These are phyloP conservation scores for Sitobion miscanthi DNA, from an alignment of 1,140 invertebrate genomes.

Conservation along the genomic window DNA sequence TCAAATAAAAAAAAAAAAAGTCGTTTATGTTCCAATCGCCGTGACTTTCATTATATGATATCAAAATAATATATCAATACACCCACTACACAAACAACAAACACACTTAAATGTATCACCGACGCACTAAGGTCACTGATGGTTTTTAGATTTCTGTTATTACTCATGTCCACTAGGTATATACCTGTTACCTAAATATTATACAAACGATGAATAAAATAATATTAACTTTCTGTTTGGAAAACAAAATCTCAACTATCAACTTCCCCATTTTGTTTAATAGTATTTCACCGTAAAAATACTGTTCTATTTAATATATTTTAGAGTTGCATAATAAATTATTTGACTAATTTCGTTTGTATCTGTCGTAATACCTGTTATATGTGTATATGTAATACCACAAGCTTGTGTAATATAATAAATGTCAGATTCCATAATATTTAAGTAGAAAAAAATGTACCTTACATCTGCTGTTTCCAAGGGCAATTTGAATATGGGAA, in stretches of 20 bases:
- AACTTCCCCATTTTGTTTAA: not conserved
- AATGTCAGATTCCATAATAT: not conserved
- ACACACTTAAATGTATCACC: not conserved
- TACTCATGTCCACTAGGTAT: not conserved
- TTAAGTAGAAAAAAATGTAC: slow-evolving; percentile 19
- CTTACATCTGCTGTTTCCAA: not conserved
- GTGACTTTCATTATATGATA: not conserved
- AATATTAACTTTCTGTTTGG: too few species aligned
- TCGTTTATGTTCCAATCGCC: not conserved
- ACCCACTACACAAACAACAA: not conserved
- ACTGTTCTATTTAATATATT: not conserved
- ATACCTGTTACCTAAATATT: too few species aligned
- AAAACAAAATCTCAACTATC: not conserved
- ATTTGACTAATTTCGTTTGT: not conserved
- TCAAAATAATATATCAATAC: not conserved
- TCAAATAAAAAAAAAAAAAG: not conserved
- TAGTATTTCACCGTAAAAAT: not conserved
- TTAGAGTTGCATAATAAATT: not conserved
- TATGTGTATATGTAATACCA: not conserved
- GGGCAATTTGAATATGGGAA: not conserved
- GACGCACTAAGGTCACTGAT: not conserved
- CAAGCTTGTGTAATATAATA: slow-evolving; percentile 1
- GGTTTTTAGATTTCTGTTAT: not conserved
- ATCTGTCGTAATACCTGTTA: not conserved
- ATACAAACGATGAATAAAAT: too few species aligned